Evolutionary conservation across 2,113 vertebrate genomes (phyloP), one percentile per base, ranked within the genome.

Genomic region (Paracanthobrama guichenoti): DNA sequence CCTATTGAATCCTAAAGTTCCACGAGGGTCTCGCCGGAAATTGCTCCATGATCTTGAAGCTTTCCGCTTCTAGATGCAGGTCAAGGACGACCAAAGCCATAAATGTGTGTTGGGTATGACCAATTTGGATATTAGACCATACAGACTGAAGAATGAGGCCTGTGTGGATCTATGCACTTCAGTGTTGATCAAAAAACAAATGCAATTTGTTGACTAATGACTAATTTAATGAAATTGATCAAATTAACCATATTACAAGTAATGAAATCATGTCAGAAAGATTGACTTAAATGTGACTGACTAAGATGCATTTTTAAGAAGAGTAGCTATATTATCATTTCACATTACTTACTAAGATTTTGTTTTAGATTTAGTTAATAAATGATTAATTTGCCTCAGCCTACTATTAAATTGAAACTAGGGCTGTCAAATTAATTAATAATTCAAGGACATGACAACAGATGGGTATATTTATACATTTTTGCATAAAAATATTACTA

Each of bases 21-120:
- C 78, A 50, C 1, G 12, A 80, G 24, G 60, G 60, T 10, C 60
- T 50, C 9, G 24, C 78, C 6, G 44, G 42, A 80, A 80, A 80
- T 80, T 67, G 78, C 59, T 80, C 42, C 44, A 50, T 67, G 78
- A 80, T 66, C 78, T 80, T 44, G 1, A 24, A 80, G 59, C 59
- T 79, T 79, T 64, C n/a, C 4, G 16, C n/a, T 48, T 64, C 42
- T 46, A 28, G 64, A 79, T 79, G 77, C 53, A 24, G 57, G 77
- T 79, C 77, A 79, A 8, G 24, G 78, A 9, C 31, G 78, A 67
- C 60, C 60, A 80, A 62, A 66, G 66, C 78, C 10, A 67, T 18
- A 18, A 46, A 72, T 72, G 39, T 62, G 31, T 60, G 35, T 42
- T 60, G 22, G 22, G 39, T 39, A 39, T 3, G 4, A 44, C 35